phyloP scores from a whole-genome alignment of 2,888 invertebrate genomes.

The Nemotelus nigrinus region DNA sequence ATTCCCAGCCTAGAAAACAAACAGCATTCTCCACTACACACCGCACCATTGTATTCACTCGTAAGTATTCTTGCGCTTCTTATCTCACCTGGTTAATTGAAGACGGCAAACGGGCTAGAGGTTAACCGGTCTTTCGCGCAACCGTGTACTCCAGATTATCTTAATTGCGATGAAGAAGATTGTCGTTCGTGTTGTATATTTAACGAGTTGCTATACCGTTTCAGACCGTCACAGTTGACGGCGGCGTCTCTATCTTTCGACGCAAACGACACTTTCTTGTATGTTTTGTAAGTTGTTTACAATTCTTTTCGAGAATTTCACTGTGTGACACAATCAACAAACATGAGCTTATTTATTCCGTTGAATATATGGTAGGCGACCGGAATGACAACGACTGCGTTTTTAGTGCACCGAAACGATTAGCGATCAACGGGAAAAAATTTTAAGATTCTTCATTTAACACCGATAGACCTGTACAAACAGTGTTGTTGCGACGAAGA shows the following conservation, averaged over 20 bases:
- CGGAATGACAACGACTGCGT: background rate
- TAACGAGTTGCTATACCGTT: background rate
- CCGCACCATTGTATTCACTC: background rate
- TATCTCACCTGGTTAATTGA: conserved; percentile 36
- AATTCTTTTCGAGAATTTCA: conserved; percentile 11
- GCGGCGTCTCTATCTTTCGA: conserved; percentile 8
- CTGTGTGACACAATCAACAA: conserved; percentile 24
- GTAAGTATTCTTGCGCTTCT: background rate
- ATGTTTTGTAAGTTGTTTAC: conserved; percentile 4
- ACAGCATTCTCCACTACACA: background rate
- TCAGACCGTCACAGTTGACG: background rate
- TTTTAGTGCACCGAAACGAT: background rate
- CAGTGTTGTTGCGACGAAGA: background rate
- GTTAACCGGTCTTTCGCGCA: conserved; percentile 19
- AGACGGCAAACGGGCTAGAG: conserved; percentile 12
- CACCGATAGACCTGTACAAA: background rate
- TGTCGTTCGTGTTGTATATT: background rate
- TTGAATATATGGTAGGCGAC: background rate
- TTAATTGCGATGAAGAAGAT: conserved; percentile 3
- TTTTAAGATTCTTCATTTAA: conserved; percentile 6
- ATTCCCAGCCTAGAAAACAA: conserved; percentile 24
- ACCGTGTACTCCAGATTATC: conserved; percentile 27
- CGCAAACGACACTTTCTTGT: background rate
- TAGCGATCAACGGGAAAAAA: background rate
- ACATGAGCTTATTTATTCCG: background rate